Evolutionary conservation across 1,140 invertebrate genomes (phyloP), one percentile per base, ranked within the genome.

Genomic region (Zaprionus nigranus): DNA sequence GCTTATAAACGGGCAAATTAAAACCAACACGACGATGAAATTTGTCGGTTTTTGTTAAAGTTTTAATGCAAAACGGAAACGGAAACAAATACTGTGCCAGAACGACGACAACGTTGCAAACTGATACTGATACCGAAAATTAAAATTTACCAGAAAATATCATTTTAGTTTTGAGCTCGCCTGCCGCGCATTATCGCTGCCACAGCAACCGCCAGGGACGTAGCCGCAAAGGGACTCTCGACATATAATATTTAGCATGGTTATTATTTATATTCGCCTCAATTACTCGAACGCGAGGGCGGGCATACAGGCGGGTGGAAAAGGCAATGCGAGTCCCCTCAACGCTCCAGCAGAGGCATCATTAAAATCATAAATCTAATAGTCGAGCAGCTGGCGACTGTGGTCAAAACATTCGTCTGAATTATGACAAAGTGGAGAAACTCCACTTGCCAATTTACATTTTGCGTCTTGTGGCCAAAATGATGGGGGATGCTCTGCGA

Each of bases 331-430:
- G 73, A 68, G 43, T 60, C 62, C 71, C 53, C 40, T 65, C 63
- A 57, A 49, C 53, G 34, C 38, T 20, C 56, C 28, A 43, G 20
- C 34, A 28, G 40, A 58, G 69, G 53, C 75, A 73, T 88, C 77
- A 87, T 87, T 83, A 78, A 83, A 88, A 88, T 83, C 84, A 86
- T 87, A 88, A 87, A 87, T 87, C 81, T 86, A 80, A 80, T 79
- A 84, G 71, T 68, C 64, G 82, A 79, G 49, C 65, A 77, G 65
- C 66, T 80, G 82, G 75, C 79, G 65, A 59, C 81, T 70, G 75
- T 67, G 71, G 64, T 70, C 53, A 56, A 40, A 40, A 74, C 54
- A 63, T 54, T 40, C 34, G 30, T 67, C 75, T 81, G 79, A 78
- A 60, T 77, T 80, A 84, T 81, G 73, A 64, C 63, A 13, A 34